Percentiles rank a stretch among this genome's conserved stretches.
phyloP scores from a whole-genome alignment of 2,113 vertebrate species.

The Candoia aspera region DNA sequence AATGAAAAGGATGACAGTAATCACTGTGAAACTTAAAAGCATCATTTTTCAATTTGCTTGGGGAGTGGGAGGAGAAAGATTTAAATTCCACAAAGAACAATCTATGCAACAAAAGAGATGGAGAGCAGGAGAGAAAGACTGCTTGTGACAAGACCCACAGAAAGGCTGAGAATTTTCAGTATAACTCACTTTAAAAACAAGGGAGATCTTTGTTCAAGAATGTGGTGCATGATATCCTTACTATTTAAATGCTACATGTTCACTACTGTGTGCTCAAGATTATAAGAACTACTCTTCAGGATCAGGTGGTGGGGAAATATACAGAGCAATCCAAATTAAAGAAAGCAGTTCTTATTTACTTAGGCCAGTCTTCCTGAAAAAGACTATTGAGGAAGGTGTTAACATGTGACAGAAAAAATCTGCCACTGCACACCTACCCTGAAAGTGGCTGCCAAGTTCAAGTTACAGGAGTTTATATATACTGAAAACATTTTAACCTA shows the following conservation, averaged over 20 bases:
- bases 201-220: background rate
- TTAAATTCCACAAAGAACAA: background rate
- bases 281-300: background rate
- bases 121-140: background rate
- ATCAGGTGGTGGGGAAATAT: background rate
- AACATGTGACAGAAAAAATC: background rate
- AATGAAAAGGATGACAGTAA: background rate
- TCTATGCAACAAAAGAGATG: background rate
- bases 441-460: background rate
- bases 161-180: constrained; percentile 22
- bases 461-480: background rate
- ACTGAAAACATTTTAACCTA: too few relatives aligned
- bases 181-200: constrained; percentile 28
- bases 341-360: background rate
- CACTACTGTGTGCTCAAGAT: background rate
- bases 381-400: background rate
- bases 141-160: background rate
- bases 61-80: background rate
- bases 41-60: constrained; percentile 23
- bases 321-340: background rate
- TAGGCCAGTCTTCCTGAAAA: background rate
- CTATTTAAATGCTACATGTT: background rate
- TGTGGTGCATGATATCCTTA: background rate
- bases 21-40: constrained; percentile 18
- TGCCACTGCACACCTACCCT: background rate